Percentiles rank a stretch among this genome's conserved stretches.
Evolutionary conservation across 2,113 vertebrate genomes (phyloP).

Genomic region (Bubo bubo): DNA sequence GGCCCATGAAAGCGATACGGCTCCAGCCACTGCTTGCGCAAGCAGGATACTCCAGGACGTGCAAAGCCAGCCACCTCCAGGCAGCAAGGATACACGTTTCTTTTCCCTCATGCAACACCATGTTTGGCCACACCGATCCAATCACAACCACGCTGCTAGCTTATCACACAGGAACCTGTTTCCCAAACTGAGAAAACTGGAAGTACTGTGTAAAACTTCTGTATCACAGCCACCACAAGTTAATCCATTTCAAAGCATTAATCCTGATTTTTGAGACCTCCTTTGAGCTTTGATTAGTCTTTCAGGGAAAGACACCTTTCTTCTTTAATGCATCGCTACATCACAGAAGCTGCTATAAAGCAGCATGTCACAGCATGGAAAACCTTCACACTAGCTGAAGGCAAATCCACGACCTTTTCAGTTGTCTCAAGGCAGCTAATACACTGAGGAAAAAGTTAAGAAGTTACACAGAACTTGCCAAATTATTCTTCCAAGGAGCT

Average conservation of each 20-base stretch:
- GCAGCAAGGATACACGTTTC: accelerated
- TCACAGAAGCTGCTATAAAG: neutral
- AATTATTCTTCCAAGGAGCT: neutral
- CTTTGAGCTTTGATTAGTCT: neutral
- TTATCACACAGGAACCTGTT: neutral
- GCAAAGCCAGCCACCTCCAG: neutral
- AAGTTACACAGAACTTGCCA: neutral
- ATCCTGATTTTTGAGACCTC: neutral
- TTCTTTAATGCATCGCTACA: neutral
- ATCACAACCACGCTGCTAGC: accelerated
- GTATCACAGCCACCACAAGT: accelerated
- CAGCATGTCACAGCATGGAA: neutral
- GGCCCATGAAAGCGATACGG: accelerated
- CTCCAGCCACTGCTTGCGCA: too few species aligned
- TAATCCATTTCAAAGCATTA: neutral
- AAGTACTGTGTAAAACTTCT: neutral
- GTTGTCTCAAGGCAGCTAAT: neutral
- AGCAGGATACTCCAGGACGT: neutral
- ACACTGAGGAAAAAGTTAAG: neutral
- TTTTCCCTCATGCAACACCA: neutral
- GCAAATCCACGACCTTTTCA: neutral
- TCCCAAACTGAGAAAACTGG: neutral
- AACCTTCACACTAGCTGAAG: neutral
- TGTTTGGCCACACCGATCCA: neutral
- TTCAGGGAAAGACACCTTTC: neutral